Base-by-base conservation (phyloP, 2,797 vertebrate genomes). In the Spinus pinus region DNA sequence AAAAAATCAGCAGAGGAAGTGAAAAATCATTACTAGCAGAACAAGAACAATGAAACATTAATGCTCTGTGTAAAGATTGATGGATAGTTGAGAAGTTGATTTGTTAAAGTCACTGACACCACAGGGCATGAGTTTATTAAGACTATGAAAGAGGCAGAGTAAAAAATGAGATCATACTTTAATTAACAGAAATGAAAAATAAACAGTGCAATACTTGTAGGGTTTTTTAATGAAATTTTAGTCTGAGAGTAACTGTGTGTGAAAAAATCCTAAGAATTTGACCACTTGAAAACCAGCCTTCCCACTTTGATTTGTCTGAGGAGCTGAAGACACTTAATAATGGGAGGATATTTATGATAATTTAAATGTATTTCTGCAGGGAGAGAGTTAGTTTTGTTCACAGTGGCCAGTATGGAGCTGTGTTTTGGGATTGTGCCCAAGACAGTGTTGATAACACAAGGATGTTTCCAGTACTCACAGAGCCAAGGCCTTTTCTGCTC, bases 111-210 rank as follows among this genome's bases (percentile, higher is more conserved):
- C 84, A 66, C 42, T 72, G 60, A 44, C 77, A 90, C 95, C 94
- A 83, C 67, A 87, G 88, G 93, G 95, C 88, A 96, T 58, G 69
- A 92, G 66, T 94, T 93, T 94, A 97, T 95, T 86, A 96, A 93
- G 74, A 31, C 22, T 70, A 65, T 56, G 78, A 89, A 83, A 94
- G 60, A 93, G 47, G 25, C 31, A 90, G 54, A 86, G 70, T 95
- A 44, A 93, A 93, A 95, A 91, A 94, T 82, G 57, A 61, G 15
- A 67, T 89, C 72, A 62, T 64, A n/a, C 67, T 95, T 96, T 95
- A 93, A 92, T 92, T 79, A 95, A 89, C 33, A 66, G 92, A 64
- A 94, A 79, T 46, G 44, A 58, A 86, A 95, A 95, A 93, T 56
- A 94, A 94, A 74, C 39, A 86, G 54, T 56, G 88, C 82, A 75